Evolutionary conservation across 2,113 vertebrate genomes (phyloP).

Genomic region (Saccopteryx bilineata): DNA sequence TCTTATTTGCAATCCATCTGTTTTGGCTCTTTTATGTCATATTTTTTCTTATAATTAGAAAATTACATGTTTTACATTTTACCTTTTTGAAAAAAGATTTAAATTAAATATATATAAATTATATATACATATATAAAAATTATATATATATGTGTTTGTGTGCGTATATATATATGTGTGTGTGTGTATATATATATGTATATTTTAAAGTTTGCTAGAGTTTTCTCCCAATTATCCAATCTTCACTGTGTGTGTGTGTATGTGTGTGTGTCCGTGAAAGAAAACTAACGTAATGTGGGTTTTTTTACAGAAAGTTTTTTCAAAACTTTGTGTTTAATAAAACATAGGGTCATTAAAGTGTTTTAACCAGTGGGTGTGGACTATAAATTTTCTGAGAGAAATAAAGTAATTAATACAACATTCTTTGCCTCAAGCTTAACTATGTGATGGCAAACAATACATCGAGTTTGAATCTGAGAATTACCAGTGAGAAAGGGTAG

Average conservation of each 20-base stretch:
- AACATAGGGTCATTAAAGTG: neutral
- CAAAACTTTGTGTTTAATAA: neutral
- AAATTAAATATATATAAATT: neutral
- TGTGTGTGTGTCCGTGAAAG: neutral
- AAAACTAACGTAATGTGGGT: neutral
- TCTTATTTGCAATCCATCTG: neutral
- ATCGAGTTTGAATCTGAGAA: neutral
- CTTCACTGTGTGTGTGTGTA: neutral
- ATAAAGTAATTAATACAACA: neutral
- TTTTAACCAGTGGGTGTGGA: neutral
- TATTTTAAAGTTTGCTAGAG: neutral
- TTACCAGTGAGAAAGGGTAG: neutral
- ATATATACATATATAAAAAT: no score
- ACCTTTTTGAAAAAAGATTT: conserved; percentile 11
- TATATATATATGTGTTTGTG: no score
- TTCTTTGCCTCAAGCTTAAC: neutral
- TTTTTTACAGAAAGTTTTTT: conserved; percentile 19
- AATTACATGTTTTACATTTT: neutral
- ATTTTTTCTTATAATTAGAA: neutral
- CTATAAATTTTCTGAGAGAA: neutral
- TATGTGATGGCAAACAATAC: neutral
- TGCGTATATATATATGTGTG: no score
- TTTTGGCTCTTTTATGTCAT: neutral
- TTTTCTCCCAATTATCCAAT: neutral
- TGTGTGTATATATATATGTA: no score